Percentiles rank a stretch among this genome's conserved stretches.
These are phyloP conservation scores for Melinaea marsaeus DNA, from an alignment of 2,888 invertebrate species.

Conservation along the genomic window DNA sequence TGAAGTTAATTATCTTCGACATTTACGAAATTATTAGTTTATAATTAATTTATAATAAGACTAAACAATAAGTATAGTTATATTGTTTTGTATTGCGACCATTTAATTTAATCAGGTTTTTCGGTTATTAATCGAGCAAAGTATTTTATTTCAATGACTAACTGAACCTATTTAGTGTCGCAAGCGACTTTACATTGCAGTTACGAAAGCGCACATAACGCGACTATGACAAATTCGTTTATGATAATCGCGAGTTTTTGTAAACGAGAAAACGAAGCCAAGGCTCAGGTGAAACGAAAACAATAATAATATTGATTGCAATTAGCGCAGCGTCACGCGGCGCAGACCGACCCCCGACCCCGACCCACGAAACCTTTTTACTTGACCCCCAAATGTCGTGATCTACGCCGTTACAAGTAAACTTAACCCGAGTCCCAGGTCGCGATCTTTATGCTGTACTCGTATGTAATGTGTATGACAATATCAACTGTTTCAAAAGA, in stretches of 20 bases:
- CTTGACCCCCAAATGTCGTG: slow-evolving; percentile 8
- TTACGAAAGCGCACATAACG: slow-evolving; percentile 20
- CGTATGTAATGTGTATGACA: no score
- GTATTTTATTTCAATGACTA: no score
- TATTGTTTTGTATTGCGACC: no score
- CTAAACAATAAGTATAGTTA: no score
- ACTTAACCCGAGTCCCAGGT: neutral
- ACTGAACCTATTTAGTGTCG: neutral
- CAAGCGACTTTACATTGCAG: neutral
- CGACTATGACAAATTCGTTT: slow-evolving; percentile 28
- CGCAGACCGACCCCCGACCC: slow-evolving; percentile 13
- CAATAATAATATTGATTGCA: slow-evolving; percentile 30
- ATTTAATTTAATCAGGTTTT: no score
- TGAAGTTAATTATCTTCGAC: no score
- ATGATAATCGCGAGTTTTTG: slow-evolving; percentile 26
- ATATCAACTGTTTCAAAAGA: no score
- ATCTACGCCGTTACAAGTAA: neutral
- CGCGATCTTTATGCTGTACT: neutral
- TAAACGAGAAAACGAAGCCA: slow-evolving; percentile 36
- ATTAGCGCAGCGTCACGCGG: slow-evolving; percentile 28
- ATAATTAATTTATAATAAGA: no score
- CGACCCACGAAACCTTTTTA: slow-evolving; percentile 10
- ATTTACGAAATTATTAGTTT: no score
- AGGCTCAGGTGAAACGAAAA: slow-evolving; percentile 34
- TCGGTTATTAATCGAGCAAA: no score